Base-by-base conservation (phyloP, 2,113 vertebrate species). In the Nesoenas mayeri region DNA sequence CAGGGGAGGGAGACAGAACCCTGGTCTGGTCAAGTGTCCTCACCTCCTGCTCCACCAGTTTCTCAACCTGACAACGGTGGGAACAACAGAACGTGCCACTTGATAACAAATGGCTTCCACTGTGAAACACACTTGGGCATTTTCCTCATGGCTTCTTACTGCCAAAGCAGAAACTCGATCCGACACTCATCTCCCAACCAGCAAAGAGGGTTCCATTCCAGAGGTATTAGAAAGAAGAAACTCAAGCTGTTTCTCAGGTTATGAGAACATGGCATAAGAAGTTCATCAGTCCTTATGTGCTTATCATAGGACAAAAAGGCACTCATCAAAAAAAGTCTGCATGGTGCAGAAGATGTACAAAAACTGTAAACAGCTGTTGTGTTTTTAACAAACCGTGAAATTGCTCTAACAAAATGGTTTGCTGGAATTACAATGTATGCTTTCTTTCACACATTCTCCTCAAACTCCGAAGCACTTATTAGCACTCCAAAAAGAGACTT, bases 1-100 rank as follows among this genome's bases (percentile, higher is more conserved):
- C 98, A 97, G 95, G 78, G 96, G 97, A 87, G 97, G 97, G 97
- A 97, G 97, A 95, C 96, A 90, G 69, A 88, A 91, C 2, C 21
- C 67, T 56, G 93, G 56, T 22, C 51, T 15, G 13, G 12, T 74
- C 89, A 79, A 34, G 34, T 7, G 11, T 31, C 69, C 85, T 93
- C 64, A 7, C 65, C 40, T 61, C 79, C 38, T 25, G 69, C 54
- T 64, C 69, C 25, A 24, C 60, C 91, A 11, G 24, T 4, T 86
- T 86, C 85, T 60, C 88, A 47, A 69, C 54, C 66, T 36, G 58
- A 54, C 75, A 56, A 5, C 9, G 56, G 86, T 18, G 85, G 91
- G 95, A 89, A 86, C 47, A 29, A 47, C 3, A 0, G 6, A 40
- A 70, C 15, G 1, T 1, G 5, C 22, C n/a, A 8, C 90, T 51